Base-by-base conservation (phyloP, 1,140 invertebrate genomes). In the Phymorhynchus buccinoides region DNA sequence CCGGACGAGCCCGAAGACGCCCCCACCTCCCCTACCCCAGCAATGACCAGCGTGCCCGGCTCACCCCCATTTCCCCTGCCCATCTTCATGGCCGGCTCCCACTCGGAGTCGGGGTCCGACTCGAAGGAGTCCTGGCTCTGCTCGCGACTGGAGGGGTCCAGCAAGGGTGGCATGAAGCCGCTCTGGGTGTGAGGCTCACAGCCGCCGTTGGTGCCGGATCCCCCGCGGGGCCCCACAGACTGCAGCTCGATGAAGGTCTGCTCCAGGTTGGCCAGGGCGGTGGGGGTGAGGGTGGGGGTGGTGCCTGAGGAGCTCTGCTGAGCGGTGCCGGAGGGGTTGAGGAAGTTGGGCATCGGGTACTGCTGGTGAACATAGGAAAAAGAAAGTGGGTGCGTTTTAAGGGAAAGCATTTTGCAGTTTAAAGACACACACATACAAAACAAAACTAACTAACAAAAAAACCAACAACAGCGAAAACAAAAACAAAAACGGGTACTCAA, bases 241-340 rank as follows among this genome's bases (percentile, higher is more conserved):
- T 92, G 90, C 90, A 93, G 93, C 94, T 95, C 93, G 95, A 95
- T 91, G 80, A 95, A 95, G 0, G 94, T 94, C 93, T 98, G 97
- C 93, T 98, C 97, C 91, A 99, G 97, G 93, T 96, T 97, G 88
- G 96, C 95, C 89, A 98, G 94, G 84, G 97, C 98, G 35, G 97
- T 98, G 84, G 97, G 98, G 82, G 98, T 99, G 88, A 99, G 94
- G 87, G 97, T 97, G 83, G 97, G 96, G 87, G 97, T 98, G 79
- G 97, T 98, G 30, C 88, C 88, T 3, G 97, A 98, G 56, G 44
- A 18, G 44, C 44, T 88, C 96, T 96, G 30, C n/a, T 41, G 3
- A n/a, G n/a, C n/a, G n/a, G 79, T 32, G 91, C 79, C 87, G 9
- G 85, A 86, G 42, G 86, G 87, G 71, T 82, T 85, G 35, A 89